phyloP scores from a whole-genome alignment of 2,113 vertebrate genomes.

The Eubucco bourcierii region DNA sequence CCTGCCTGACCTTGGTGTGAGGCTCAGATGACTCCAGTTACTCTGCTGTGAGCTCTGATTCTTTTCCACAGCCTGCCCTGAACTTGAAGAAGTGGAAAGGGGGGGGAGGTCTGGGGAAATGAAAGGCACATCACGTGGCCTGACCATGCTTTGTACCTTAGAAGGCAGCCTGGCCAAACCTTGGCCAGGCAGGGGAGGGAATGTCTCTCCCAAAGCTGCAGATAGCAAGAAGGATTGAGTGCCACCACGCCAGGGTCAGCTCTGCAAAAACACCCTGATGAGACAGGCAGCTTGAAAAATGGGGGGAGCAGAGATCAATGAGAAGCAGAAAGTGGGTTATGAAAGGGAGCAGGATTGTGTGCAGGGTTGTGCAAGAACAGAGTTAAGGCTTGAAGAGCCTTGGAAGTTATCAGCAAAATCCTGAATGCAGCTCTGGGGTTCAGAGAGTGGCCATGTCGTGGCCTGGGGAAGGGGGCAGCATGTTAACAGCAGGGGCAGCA shows the following conservation, averaged over 20 bases:
- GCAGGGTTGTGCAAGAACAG: constrained; percentile 40
- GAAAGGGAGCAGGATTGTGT: constrained; percentile 23
- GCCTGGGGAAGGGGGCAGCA: not conserved
- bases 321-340: constrained; percentile 48
- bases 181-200: not conserved
- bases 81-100: constrained; percentile 56
- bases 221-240: constrained; percentile 13
- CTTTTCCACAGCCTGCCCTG: constrained; percentile 44
- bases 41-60: constrained; percentile 60
- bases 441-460: not conserved
- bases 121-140: constrained; percentile 29
- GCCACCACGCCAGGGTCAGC: constrained; percentile 2
- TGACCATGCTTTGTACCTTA: not conserved
- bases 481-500: constrained; percentile 14
- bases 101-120: constrained; percentile 32
- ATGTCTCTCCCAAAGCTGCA: constrained; percentile 37
- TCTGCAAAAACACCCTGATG: not conserved
- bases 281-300: constrained; percentile 18
- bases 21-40: constrained; percentile 20
- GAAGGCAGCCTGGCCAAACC: not conserved
- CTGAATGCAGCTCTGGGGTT: not conserved
- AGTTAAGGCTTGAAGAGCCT: constrained; percentile 38
- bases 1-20: constrained; percentile 27
- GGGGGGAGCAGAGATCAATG: not conserved
- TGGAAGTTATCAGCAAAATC: constrained; percentile 19